Evolutionary conservation across 2,888 invertebrate species (phyloP).

Genomic region (Pomacea canaliculata): DNA sequence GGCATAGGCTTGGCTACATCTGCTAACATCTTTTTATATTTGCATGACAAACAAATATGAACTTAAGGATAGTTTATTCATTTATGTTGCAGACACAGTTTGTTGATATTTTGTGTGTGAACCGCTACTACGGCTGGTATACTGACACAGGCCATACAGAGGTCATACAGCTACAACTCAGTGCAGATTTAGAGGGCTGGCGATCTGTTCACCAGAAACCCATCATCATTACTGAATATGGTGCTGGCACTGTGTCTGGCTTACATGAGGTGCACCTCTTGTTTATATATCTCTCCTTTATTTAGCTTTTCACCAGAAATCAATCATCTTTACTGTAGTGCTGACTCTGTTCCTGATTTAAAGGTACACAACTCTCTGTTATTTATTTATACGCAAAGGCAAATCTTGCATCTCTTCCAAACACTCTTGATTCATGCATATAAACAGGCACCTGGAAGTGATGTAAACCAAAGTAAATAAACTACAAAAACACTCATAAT

Average conservation of each 20-base stretch:
- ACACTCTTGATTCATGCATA: no score
- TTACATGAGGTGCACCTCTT: constrained; percentile 81
- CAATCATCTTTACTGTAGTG: not conserved
- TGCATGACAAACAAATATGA: no score
- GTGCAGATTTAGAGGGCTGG: constrained; percentile 85
- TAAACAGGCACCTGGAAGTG: no score
- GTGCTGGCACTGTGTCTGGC: constrained; percentile 93
- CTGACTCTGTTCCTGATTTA: not conserved
- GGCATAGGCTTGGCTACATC: no score
- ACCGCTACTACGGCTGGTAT: constrained; percentile 99
- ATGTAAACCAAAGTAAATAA: no score
- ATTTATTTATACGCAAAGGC: no score
- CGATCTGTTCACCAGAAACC: constrained; percentile 81
- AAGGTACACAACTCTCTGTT: not conserved
- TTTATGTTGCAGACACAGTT: constrained; percentile 75
- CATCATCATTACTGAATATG: constrained; percentile 94
- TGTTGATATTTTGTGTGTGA: constrained; percentile 92
- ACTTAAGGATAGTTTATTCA: no score
- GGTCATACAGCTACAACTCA: constrained; percentile 79
- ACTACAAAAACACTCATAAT: no score
- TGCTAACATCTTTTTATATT: no score
- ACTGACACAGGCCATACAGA: constrained; percentile 84
- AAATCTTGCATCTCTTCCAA: no score
- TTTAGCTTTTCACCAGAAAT: not conserved
- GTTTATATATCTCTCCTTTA: not conserved